A percentile compares a stretch with the other conserved stretches of the same genome.
These are phyloP conservation scores for Sinosuthora webbiana DNA, from an alignment of 2,113 vertebrate species.

Conservation along the genomic window DNA sequence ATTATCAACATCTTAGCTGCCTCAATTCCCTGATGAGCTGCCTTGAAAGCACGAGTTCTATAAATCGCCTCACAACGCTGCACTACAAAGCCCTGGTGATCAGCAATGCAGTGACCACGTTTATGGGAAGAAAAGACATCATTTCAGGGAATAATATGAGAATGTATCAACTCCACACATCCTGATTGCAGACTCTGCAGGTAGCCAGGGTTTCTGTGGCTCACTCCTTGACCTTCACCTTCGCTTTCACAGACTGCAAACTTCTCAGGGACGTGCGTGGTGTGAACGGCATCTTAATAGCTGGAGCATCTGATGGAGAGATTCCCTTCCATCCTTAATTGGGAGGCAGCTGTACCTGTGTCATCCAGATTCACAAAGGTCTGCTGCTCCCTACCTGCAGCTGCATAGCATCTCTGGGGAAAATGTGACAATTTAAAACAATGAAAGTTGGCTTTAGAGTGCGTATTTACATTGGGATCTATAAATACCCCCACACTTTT, in stretches of 20 bases:
- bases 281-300: constrained; percentile 50
- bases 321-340: background rate
- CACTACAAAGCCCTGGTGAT: constrained; percentile 10
- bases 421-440: background rate
- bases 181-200: constrained; percentile 56
- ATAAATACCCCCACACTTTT: background rate
- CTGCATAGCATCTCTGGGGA: background rate
- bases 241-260: constrained; percentile 16
- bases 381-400: background rate
- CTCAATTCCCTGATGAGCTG: constrained; percentile 50
- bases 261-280: background rate
- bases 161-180: constrained; percentile 31
- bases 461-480: background rate
- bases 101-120: constrained; percentile 26
- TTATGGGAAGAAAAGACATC: constrained; percentile 37
- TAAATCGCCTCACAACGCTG: constrained; percentile 22
- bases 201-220: constrained; percentile 45
- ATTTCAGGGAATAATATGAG: constrained; percentile 28
- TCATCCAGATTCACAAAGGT: background rate
- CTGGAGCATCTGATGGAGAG: background rate
- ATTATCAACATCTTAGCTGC: constrained; percentile 53
- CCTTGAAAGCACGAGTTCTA: constrained; percentile 13
- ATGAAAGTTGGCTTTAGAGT: background rate
- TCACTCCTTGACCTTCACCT: constrained; percentile 55
- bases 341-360: background rate